Conservation (phyloP, 2,113 vertebrate genomes). For the Embiotoca jacksoni region DNA sequence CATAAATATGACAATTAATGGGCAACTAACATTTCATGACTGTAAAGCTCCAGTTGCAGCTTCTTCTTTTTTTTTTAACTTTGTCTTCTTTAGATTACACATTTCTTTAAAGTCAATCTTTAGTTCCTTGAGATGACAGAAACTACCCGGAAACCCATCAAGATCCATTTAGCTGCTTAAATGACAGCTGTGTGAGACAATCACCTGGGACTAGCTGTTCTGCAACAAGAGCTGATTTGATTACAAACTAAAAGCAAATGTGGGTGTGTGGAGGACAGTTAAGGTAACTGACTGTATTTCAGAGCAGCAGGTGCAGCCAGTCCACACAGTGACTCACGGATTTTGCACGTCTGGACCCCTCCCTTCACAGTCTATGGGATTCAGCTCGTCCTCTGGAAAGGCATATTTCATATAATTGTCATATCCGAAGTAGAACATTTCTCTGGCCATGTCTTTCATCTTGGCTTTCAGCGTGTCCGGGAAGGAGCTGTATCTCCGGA, state of each 20-base stretch:
- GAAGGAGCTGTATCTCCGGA: constrained; percentile 90
- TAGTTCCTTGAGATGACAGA: not conserved
- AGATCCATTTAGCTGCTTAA: not conserved
- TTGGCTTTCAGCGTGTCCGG: constrained; percentile 87
- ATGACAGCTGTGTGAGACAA: too few relatives aligned
- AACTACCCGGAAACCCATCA: not conserved
- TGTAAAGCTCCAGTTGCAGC: too few relatives aligned
- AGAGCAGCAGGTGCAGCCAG: constrained; percentile 4
- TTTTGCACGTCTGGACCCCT: constrained; percentile 93
- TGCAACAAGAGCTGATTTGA: constrained; percentile 1
- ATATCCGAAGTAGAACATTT: constrained; percentile 97
- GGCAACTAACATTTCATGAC: too few relatives aligned
- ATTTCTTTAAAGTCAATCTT: not conserved
- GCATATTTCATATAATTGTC: constrained; percentile 98
- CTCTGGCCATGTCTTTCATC: constrained; percentile 91
- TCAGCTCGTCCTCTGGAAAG: constrained; percentile 96
- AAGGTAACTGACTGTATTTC: not conserved
- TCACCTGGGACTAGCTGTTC: not conserved
- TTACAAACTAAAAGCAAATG: constrained; percentile 32
- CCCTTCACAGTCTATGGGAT: constrained; percentile 94
- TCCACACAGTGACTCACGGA: constrained; percentile 87
- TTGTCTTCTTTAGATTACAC: not conserved
- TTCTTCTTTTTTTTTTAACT: too few relatives aligned
- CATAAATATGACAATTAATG: too few relatives aligned
- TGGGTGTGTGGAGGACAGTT: constrained; percentile 14